Base-by-base conservation (phyloP, 2,113 vertebrate species). In the Sander lucioperca region DNA sequence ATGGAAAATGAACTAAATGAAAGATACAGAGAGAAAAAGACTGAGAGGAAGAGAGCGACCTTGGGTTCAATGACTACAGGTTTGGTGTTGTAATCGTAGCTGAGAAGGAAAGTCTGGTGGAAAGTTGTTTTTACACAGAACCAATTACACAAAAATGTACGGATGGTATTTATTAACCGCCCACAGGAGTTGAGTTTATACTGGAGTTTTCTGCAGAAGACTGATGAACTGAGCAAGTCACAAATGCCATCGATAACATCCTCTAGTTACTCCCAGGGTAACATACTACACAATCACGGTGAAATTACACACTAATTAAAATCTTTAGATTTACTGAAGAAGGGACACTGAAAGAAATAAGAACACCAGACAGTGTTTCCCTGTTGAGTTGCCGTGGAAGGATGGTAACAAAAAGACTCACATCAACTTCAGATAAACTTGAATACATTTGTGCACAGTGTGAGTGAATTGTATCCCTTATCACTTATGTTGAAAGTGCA, bases 1-100 rank as follows among this genome's bases (percentile, higher is more conserved):
- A 80, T 56, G 85, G 92, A 93, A 92, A 91, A 73, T 25, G 0
- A 65, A 75, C 45, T 14, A 25, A 70, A 48, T 11, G 51, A 33
- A 23, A 56, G 69, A 69, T 50, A 75, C 7, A 1, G 54, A 54
- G 33, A 39, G 15, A 53, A 27, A 50, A 21, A 63, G 23, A n/a
- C 12, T 3, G 39, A 45, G 71, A 50, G 68, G 25, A 2, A 67
- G 58, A 43, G 15, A 39, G 73, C 2, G 6, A 57, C n/a, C n/a
- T 6, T 1, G 33, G n/a, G 48, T 19, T 72, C 56, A 80, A 62
- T 7, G 50, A 57, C 33, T 81, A 66, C 65, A 81, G 76, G 75
- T 84, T 72, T 85, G 72, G 18, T 47, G 48, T 61, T 70, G 71
- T 23, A 84, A 84, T n/a, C 54, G 36, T 8, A 57, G 71, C 65